Evolutionary conservation across 2,797 vertebrate species (phyloP), one percentile per base, ranked within the genome.

Genomic region (Peromyscus attwateri): DNA sequence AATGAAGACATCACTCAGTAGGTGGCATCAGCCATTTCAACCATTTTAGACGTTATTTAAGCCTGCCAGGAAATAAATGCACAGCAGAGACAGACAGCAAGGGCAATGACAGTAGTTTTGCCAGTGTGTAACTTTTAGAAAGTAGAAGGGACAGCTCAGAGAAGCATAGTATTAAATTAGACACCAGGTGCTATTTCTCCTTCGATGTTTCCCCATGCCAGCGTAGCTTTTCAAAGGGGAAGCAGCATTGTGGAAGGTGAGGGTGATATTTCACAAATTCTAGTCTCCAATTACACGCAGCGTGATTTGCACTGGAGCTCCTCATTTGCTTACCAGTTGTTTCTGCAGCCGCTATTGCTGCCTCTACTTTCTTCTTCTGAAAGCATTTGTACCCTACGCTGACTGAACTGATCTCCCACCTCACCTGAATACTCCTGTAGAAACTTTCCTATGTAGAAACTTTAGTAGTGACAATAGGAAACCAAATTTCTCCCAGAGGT

Each of bases 1-100:
- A 97, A 98, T 92, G 95, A 97, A 98, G 97, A 97, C 82, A 97
- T 98, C 96, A 88, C 55, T 96, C 77, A 93, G 43, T 40, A 79
- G 71, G 52, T 49, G 10, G 31, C 94, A 95, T 95, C 92, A 95
- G 97, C 95, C 91, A 95, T 92, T 92, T 96, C 96, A 93, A 95
- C 87, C 96, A 96, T 96, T 97, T 96, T 76, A 94, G 66, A 92
- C 81, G 93, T 96, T 95, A 97, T 96, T 96, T 95, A 90, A 96
- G 89, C 76, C 91, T 92, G 82, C 77, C n/a, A 9, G 70, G 91
- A 97, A 92, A 85, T 76, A 97, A 97, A 96, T 96, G 96, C 87
- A 40, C 84, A 92, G 87, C 93, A 87, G 91, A 97, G 94, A 88
- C 27, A 16, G 88, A 97, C 91, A 93, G 62, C 94, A 96, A 97